Evolutionary conservation across 2,797 vertebrate species (phyloP).

Genomic region (Avahi laniger): DNA sequence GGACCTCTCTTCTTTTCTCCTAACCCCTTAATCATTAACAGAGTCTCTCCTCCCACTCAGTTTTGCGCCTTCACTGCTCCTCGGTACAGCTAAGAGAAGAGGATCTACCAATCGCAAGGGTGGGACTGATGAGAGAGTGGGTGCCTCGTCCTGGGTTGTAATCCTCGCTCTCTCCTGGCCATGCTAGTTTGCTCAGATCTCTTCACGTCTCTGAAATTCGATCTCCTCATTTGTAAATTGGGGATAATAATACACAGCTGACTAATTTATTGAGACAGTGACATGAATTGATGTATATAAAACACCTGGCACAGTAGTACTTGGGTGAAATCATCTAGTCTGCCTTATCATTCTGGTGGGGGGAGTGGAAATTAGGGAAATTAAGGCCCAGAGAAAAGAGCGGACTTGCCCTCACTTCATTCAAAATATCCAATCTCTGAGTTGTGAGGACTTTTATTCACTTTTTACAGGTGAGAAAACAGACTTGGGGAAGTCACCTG

Average conservation of each 20-base stretch:
- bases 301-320: no score
- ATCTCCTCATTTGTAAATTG: not conserved
- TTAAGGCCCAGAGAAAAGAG: not conserved
- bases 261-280: not conserved
- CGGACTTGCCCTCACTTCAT: not conserved
- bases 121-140: not conserved
- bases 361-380: not conserved
- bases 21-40: not conserved
- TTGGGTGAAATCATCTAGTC: not conserved
- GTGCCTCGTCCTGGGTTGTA: not conserved
- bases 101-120: not conserved
- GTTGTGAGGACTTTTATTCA: not conserved
- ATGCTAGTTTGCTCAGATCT: not conserved
- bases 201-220: not conserved
- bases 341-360: not conserved
- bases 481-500: not conserved
- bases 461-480: not conserved
- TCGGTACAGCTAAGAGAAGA: not conserved
- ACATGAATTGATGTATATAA: no score
- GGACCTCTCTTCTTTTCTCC: not conserved
- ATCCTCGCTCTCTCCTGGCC: not conserved
- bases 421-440: not conserved
- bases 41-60: accelerated
- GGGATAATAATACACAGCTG: not conserved
- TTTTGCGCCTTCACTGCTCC: not conserved